These are phyloP conservation scores for Drosophila hamatofila DNA, from an alignment of 2,888 invertebrate species.

Conservation along the genomic window DNA sequence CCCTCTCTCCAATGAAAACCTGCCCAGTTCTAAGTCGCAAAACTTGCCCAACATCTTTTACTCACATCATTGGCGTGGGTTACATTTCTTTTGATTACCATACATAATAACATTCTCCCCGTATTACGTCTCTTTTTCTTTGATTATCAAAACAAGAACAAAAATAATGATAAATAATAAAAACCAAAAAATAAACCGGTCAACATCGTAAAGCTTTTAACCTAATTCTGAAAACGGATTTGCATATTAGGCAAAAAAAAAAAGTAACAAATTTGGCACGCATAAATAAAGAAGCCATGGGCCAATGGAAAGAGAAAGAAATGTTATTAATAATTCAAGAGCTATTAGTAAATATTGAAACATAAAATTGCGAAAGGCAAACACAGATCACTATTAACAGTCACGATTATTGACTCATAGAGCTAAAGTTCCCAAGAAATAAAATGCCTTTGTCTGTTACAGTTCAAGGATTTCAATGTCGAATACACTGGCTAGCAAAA, in stretches of 20 bases:
- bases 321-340: constrained; percentile 25
- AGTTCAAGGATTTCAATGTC: background rate
- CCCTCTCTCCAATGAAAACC: constrained; percentile 40
- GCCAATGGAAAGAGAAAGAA: constrained; percentile 8
- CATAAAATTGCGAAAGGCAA: constrained; percentile 1
- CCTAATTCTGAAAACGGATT: constrained; percentile 62
- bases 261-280: constrained; percentile 24
- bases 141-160: constrained; percentile 35
- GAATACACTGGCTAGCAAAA: background rate
- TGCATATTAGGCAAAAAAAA: constrained; percentile 49
- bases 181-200: constrained; percentile 38
- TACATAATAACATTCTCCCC: constrained; percentile 42
- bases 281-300: constrained; percentile 31
- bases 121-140: constrained; percentile 39
- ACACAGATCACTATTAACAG: background rate
- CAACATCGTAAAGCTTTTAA: constrained; percentile 60
- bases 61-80: constrained; percentile 53
- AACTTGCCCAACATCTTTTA: constrained; percentile 68
- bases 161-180: constrained; percentile 6
- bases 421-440: background rate
- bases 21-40: constrained; percentile 37
- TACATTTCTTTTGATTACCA: constrained; percentile 62
- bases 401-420: constrained; percentile 3
- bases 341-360: constrained; percentile 23
- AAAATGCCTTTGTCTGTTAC: constrained; percentile 19